A percentile compares a stretch with the other conserved stretches of the same genome.
Conservation (phyloP, 2,113 vertebrate genomes). For the Redunca redunca region DNA sequence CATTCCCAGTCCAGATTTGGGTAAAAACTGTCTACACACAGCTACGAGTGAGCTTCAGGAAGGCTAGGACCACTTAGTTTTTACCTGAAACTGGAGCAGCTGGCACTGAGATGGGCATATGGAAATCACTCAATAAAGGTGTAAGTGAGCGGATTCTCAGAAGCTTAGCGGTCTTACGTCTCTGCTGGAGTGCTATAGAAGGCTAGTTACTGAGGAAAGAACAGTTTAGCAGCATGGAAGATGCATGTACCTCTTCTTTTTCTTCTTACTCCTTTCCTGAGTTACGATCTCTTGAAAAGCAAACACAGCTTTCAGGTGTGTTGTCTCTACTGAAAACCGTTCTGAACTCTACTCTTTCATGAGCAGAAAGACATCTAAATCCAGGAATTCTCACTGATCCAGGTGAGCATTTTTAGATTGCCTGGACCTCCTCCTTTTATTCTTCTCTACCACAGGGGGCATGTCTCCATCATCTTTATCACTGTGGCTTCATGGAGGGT, state of each 20-base stretch:
- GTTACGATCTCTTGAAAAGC: background rate
- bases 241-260: background rate
- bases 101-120: background rate
- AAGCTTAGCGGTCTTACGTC: background rate
- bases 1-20: background rate
- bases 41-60: background rate
- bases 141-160: background rate
- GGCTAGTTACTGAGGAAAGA: background rate
- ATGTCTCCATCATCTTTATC: background rate
- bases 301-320: background rate
- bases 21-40: background rate
- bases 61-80: background rate
- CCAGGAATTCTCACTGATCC: background rate
- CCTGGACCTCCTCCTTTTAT: background rate
- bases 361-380: background rate
- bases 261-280: background rate
- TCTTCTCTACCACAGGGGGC: background rate
- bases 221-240: background rate
- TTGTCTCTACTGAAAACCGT: background rate
- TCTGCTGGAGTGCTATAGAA: background rate
- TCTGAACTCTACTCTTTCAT: background rate
- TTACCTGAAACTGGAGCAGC: background rate
- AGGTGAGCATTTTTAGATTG: background rate
- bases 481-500: background rate
- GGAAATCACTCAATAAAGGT: background rate